Base-by-base conservation (phyloP, 2,797 vertebrate species). In the Sebastes glaucus region DNA sequence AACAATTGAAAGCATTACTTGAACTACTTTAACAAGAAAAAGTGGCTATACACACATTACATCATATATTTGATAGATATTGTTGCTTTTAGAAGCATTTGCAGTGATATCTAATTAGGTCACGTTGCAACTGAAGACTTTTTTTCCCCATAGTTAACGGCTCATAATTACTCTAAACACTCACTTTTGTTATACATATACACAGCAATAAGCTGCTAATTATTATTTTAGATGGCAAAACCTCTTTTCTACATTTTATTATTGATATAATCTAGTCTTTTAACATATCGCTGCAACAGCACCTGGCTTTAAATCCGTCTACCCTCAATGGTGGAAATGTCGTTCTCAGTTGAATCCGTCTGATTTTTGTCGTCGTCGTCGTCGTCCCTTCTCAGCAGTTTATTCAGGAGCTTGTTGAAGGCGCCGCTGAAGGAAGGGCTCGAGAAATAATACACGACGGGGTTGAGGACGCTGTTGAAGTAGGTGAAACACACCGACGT, bases 401-500 rank as follows among this genome's bases (percentile, higher is more conserved):
- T 95, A 65, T 92, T 82, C 25, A 91, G 46, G 13, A 95, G 3
- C 46, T 90, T 96, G 4, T 86, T 73, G 78, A 96, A 89, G 55
- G 85, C 25, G 9, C 93, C 94, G 16, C 92, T 96, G 81, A 96
- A 95, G 4, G 90, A 88, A 0, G 96, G 95, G 65, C 93, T 96
- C 7, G 96, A 96, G 83, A 97, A 96, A 56, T 96, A 96, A 78
- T 96, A 96, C 14, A 96, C 92, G 3, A 96, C 23, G 1, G 96
- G 96, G 83, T 96, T 96, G 35, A 96, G 94, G 67, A 96, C 95
- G 1, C 96, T 96, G 88, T 96, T 96, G 78, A 96, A 96, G 85
- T 97, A 96, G 5, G 96, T 96, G 74, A 96, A 94, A 71, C 95
- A 95, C 61, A 96, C 94, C 0, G 96, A 90, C 0, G 94, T 93